Conservation (phyloP, 1,140 invertebrate genomes). For the Batillaria attramentaria region DNA sequence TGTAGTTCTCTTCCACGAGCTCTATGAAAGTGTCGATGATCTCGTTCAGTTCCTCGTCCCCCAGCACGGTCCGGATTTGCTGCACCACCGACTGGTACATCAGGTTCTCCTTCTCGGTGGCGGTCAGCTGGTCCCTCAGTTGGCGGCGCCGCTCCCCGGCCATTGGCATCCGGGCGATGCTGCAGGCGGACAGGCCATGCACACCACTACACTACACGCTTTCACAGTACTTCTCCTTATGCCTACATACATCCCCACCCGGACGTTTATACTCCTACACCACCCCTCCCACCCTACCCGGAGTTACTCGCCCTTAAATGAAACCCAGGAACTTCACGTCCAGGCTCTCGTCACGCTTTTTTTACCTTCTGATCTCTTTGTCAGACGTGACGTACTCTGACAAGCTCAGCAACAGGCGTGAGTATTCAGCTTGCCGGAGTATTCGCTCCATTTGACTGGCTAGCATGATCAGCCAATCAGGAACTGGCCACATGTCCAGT, state of each 20-base stretch:
- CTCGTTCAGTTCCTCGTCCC: not conserved
- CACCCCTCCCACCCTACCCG: not conserved
- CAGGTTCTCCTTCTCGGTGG: conserved; percentile 1
- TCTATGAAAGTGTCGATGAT: conserved; percentile 27
- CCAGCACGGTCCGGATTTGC: not conserved
- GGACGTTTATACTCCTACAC: not conserved
- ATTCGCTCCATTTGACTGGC: too few species aligned
- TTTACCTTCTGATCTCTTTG: too few species aligned
- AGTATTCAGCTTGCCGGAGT: too few species aligned
- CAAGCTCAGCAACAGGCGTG: too few species aligned
- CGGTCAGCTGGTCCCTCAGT: not conserved
- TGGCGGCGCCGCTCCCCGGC: not conserved
- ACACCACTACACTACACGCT: not conserved
- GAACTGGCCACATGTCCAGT: not conserved
- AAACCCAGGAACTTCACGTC: too few species aligned
- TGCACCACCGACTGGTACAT: not conserved
- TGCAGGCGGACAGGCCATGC: not conserved
- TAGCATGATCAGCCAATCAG: not conserved
- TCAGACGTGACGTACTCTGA: too few species aligned
- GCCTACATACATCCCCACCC: not conserved
- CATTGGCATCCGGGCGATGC: not conserved
- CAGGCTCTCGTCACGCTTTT: too few species aligned
- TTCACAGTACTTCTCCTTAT: not conserved
- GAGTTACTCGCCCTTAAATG: not conserved
- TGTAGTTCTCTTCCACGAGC: conserved; percentile 29